Base-by-base conservation (phyloP, 2,797 vertebrate genomes). In the Gallinago solitaria region DNA sequence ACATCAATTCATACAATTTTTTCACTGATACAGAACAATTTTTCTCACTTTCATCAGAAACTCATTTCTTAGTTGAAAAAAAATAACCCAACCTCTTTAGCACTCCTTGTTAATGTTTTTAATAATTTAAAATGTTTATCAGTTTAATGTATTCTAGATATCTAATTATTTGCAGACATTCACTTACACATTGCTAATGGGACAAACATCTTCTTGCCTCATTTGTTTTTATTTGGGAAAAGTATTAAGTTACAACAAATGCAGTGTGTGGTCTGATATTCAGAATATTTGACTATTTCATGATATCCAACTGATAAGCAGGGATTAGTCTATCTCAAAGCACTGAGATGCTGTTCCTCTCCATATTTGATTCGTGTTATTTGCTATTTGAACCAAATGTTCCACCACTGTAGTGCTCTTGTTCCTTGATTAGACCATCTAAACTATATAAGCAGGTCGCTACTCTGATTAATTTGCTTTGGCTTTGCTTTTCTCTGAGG, bases 101-200 rank as follows among this genome's bases (percentile, higher is more conserved):
- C 59, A 19, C 5, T 84, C 21, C 77, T 81, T 88, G 78, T 83
- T 91, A 93, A 84, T 69, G 75, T 73, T 82, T 91, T 94, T 63
- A 93, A 95, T 95, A 90, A 96, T 95, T 96, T 51, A 92, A 92
- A 79, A 73, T 96, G 77, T 91, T 95, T 95, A 73, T 77, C 74
- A 69, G 51, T 63, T 94, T 87, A 82, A 69, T 73, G 27, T 61
- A 76, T 94, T 70, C 83, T 92, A 92, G 76, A 81, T 92, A 93
- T 59, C 73, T 81, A 85, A 89, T 89, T 89, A 88, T 78, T 95
- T 81, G 41, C 65, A 93, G 87, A 54, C 64, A 41, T 93, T 85
- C 91, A 57, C 50, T 95, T 94, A 78, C 70, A 67, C 32, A 25
- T 87, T 63, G 43, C 63, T 96, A 96, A 95, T 69, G 83, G 76